Conservation (phyloP, 1,140 invertebrate species). For the Drosophila santomea region DNA sequence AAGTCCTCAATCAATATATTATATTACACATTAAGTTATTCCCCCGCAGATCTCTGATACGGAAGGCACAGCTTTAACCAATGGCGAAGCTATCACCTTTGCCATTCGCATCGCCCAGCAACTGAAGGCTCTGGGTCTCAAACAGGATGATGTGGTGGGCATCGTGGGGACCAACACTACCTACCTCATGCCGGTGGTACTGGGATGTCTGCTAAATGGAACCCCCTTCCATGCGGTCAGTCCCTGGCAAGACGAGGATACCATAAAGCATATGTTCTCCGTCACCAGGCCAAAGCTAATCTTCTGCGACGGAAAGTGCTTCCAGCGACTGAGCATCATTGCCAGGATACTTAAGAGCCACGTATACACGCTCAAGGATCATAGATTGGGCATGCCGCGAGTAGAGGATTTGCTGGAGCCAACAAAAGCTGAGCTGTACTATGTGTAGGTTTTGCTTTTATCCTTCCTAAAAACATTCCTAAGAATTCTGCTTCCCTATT, state of each 20-base stretch:
- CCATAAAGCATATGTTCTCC: conserved; percentile 76
- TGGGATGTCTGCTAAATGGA: conserved; percentile 77
- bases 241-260: conserved; percentile 71
- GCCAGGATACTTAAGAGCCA: conserved; percentile 67
- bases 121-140: conserved; percentile 59
- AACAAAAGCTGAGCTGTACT: conserved; percentile 67
- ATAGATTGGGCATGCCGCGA: conserved; percentile 59
- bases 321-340: conserved; percentile 57
- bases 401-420: conserved; percentile 77
- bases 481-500: too few species aligned
- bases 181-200: conserved; percentile 75
- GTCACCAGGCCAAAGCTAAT: conserved; percentile 75
- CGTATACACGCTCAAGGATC: conserved; percentile 74
- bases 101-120: conserved; percentile 79
- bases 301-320: conserved; percentile 75
- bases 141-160: conserved; percentile 80
- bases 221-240: conserved; percentile 77
- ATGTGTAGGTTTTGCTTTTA: conserved; percentile 49
- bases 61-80: conserved; percentile 78
- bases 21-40: too few species aligned
- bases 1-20: too few species aligned
- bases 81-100: conserved; percentile 77
- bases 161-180: conserved; percentile 73
- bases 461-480: too few species aligned
- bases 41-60: conserved; percentile 67